Evolutionary conservation across 2,113 vertebrate genomes (phyloP).

Genomic region (Pseudorhombus dupliciocellatus): DNA sequence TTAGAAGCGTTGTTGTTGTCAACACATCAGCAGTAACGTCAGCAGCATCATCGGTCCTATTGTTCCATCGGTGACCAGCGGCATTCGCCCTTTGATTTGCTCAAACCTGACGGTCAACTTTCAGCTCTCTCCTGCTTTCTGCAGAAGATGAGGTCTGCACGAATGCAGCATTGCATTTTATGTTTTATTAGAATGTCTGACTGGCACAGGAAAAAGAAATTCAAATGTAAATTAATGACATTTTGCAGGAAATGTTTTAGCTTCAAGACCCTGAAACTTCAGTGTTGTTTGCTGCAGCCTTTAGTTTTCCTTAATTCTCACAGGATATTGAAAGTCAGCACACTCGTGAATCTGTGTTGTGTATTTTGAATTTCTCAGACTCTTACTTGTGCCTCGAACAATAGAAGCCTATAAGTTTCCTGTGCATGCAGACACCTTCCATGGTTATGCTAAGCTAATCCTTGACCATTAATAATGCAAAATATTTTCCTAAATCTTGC

Average conservation of each 20-base stretch:
- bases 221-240: neutral
- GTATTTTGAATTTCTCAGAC: too few relatives aligned
- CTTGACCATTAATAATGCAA: too few relatives aligned
- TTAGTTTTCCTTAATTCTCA: neutral
- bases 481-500: too few relatives aligned
- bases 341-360: too few relatives aligned
- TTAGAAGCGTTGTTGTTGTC: conserved; percentile 20
- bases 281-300: too few relatives aligned
- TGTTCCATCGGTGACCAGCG: neutral
- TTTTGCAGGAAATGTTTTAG: neutral
- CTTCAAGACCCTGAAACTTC: too few relatives aligned
- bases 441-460: too few relatives aligned
- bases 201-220: neutral
- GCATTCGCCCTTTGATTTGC: conserved; percentile 25
- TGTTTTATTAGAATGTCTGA: conserved; percentile 1
- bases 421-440: too few relatives aligned
- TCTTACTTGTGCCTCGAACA: too few relatives aligned
- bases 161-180: neutral
- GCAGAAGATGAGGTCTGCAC: neutral
- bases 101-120: conserved; percentile 26
- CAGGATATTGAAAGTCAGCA: neutral
- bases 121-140: neutral
- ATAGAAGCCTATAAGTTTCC: too few relatives aligned
- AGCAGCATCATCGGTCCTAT: neutral
- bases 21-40: neutral